phyloP scores from a whole-genome alignment of 2,113 vertebrate genomes.

The Dromaius novaehollandiae region DNA sequence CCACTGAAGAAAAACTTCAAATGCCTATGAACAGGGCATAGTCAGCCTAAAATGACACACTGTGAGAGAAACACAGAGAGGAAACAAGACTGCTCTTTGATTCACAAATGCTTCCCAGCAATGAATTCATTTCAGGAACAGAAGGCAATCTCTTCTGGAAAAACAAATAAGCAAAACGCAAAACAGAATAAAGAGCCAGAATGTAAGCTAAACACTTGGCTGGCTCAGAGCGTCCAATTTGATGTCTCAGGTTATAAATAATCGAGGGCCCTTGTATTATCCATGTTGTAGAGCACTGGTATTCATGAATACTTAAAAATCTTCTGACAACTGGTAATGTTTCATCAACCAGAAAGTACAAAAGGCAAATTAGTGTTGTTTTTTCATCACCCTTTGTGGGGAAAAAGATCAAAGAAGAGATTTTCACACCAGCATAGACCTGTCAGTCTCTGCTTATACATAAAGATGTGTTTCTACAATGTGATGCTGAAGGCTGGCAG shows the following conservation, averaged over 20 bases:
- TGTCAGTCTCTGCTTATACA: conserved; percentile 25
- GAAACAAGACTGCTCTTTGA: neutral
- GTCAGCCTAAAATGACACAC: neutral
- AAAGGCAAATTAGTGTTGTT: conserved; percentile 60
- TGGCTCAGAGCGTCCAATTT: conserved; percentile 51
- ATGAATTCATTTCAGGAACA: neutral
- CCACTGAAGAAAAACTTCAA: neutral
- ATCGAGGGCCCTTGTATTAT: conserved; percentile 54
- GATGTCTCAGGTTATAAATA: conserved; percentile 63
- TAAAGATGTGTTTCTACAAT: conserved; percentile 26
- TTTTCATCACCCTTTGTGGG: conserved; percentile 35
- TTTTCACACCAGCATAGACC: conserved; percentile 14
- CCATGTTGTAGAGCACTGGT: conserved; percentile 36
- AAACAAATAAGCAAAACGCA: conserved; percentile 57
- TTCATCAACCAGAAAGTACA: conserved; percentile 58
- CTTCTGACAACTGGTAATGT: conserved; percentile 49
- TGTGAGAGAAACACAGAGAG: neutral
- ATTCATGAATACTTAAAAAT: conserved; percentile 72
- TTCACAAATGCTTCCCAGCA: conserved; percentile 32
- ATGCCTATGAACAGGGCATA: neutral
- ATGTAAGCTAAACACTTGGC: conserved; percentile 43
- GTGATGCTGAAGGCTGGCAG: conserved; percentile 5
- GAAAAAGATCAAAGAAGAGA: conserved; percentile 52
- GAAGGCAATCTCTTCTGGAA: conserved; percentile 39
- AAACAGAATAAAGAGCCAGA: conserved; percentile 47